These are phyloP conservation scores for Myocastor coypus DNA, from an alignment of 2,113 vertebrate species.

Conservation along the genomic window DNA sequence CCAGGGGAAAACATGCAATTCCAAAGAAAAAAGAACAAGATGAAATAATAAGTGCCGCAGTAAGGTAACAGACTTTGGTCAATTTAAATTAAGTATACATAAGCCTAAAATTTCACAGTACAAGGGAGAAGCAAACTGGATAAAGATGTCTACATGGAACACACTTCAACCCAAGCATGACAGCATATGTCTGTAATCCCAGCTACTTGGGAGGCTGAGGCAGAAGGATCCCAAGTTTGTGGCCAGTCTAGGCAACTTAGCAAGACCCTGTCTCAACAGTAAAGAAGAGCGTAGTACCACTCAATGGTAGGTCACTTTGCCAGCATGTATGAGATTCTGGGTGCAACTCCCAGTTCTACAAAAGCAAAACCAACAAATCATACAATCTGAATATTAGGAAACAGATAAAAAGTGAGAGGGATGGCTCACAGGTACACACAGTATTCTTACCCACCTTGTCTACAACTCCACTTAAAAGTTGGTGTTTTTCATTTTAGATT, in stretches of 20 bases:
- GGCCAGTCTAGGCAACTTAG: not conserved
- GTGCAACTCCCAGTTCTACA: not conserved
- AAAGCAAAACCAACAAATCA: not conserved
- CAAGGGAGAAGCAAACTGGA: not conserved
- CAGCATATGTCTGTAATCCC: not conserved
- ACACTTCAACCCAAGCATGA: not conserved
- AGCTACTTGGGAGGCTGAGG: not conserved
- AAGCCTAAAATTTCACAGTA: not conserved
- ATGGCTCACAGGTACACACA: not conserved
- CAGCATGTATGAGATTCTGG: not conserved
- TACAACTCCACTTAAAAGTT: not conserved
- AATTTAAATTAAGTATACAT: not conserved
- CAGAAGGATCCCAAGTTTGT: not conserved
- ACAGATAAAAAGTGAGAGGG: not conserved
- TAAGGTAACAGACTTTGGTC: not conserved
- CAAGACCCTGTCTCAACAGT: not conserved
- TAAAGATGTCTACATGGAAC: not conserved
- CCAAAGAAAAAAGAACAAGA: not conserved
- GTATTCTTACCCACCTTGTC: not conserved
- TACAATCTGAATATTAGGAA: not conserved
- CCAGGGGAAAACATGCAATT: not conserved
- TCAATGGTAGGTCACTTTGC: not conserved
- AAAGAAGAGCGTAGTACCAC: not conserved
- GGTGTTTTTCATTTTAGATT: not conserved
- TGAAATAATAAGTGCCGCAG: not conserved